phyloP scores from a whole-genome alignment of 2,113 vertebrate genomes.

The Ammodytes marinus region DNA sequence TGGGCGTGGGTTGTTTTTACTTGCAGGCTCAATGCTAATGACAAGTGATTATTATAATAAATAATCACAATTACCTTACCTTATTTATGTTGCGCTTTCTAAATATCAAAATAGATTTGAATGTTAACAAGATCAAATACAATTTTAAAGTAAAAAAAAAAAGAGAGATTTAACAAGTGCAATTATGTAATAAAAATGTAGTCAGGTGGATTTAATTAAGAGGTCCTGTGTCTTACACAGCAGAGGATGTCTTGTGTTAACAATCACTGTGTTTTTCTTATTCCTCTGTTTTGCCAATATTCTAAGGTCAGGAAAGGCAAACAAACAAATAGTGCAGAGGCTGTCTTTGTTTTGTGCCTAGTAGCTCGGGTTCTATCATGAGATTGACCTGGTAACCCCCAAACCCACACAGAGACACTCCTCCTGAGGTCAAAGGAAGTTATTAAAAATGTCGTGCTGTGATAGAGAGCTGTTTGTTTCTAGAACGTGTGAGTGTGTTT shows the following conservation, averaged over 20 bases:
- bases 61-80: not conserved
- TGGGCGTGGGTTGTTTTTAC: slow-evolving; percentile 1
- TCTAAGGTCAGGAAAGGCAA: slow-evolving; percentile 12
- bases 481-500: slow-evolving; percentile 27
- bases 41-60: not conserved
- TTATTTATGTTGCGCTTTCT: too few species aligned
- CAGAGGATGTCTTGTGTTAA: not conserved
- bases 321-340: slow-evolving; percentile 15
- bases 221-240: not conserved
- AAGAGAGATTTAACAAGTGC: too few species aligned
- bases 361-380: slow-evolving; percentile 23
- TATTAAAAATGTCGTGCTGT: slow-evolving; percentile 19
- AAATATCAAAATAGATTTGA: not conserved
- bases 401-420: slow-evolving; percentile 29
- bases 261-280: not conserved
- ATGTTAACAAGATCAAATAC: not conserved
- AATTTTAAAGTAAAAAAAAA: not conserved
- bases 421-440: slow-evolving; percentile 30
- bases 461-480: slow-evolving; percentile 45
- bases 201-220: not conserved
- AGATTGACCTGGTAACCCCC: slow-evolving; percentile 12
- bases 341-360: slow-evolving; percentile 4
- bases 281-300: slow-evolving; percentile 23
- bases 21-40: not conserved
- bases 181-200: not conserved